Percentiles rank a stretch among this genome's conserved stretches.
Evolutionary conservation across 2,797 vertebrate species (phyloP).

Genomic region (Sandelia bainsii): DNA sequence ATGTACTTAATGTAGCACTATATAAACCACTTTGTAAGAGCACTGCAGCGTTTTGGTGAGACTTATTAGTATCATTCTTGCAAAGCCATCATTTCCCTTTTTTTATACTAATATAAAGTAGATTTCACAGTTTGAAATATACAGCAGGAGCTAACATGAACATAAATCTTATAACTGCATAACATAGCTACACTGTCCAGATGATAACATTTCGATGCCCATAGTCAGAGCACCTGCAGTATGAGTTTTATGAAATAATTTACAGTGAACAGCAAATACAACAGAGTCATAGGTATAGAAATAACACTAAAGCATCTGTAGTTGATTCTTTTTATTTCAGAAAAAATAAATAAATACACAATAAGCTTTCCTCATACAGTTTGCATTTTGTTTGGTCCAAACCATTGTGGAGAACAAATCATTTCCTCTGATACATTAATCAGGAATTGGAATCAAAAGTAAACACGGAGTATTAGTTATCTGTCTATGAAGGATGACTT

Average conservation of each 20-base stretch:
- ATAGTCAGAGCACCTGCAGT: no score
- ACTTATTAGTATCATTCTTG: background rate
- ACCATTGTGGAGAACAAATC: background rate
- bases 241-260: no score
- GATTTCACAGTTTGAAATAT: background rate
- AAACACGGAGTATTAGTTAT: background rate
- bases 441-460: background rate
- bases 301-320: no score
- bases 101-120: background rate
- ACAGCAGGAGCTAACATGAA: background rate
- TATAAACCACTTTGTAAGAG: background rate
- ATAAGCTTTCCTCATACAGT: no score
- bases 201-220: background rate
- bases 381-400: background rate
- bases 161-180: background rate
- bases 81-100: background rate
- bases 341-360: no score
- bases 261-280: no score
- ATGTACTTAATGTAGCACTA: background rate
- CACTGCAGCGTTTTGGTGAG: conserved; percentile 4
- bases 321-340: no score
- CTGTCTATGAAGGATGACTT: background rate
- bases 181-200: background rate
- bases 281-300: no score
- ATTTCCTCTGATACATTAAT: no score